These are phyloP conservation scores for Peromyscus nudipes DNA, from an alignment of 2,797 vertebrate genomes.

Conservation along the genomic window DNA sequence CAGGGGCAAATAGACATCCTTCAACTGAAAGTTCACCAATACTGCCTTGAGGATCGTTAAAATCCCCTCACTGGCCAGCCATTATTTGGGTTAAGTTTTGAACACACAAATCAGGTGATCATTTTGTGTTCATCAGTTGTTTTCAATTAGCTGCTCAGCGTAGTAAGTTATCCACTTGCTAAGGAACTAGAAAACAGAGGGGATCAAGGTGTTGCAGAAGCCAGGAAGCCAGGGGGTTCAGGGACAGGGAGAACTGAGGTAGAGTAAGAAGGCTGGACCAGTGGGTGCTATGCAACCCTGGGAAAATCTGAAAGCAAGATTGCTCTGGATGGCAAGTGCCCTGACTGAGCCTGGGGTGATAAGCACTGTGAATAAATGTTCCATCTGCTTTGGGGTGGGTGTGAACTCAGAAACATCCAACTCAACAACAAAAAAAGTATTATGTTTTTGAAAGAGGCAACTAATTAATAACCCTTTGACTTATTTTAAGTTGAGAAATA, in stretches of 20 bases:
- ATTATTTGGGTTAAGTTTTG: neutral
- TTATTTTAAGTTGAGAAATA: neutral
- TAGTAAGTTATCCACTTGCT: neutral
- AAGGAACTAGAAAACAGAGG: conserved; percentile 18
- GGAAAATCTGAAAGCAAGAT: neutral
- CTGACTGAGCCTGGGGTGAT: neutral
- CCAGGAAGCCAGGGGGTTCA: neutral
- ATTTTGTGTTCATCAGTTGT: neutral
- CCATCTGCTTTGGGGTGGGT: neutral
- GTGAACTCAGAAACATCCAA: neutral
- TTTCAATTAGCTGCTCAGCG: neutral
- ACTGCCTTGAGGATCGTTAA: neutral
- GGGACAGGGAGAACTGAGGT: neutral
- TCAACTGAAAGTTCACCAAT: neutral
- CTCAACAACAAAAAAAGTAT: neutral
- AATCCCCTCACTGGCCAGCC: neutral
- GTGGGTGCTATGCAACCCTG: neutral
- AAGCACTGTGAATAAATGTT: neutral
- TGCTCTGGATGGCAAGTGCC: neutral
- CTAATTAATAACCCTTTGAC: neutral
- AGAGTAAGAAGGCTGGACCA: too few relatives aligned
- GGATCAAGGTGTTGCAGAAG: neutral
- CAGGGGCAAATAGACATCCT: neutral
- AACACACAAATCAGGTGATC: neutral
- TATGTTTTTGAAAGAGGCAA: neutral